Evolutionary conservation across 2,888 invertebrate genomes (phyloP), one percentile per base, ranked within the genome.

Genomic region (Myopa testacea): DNA sequence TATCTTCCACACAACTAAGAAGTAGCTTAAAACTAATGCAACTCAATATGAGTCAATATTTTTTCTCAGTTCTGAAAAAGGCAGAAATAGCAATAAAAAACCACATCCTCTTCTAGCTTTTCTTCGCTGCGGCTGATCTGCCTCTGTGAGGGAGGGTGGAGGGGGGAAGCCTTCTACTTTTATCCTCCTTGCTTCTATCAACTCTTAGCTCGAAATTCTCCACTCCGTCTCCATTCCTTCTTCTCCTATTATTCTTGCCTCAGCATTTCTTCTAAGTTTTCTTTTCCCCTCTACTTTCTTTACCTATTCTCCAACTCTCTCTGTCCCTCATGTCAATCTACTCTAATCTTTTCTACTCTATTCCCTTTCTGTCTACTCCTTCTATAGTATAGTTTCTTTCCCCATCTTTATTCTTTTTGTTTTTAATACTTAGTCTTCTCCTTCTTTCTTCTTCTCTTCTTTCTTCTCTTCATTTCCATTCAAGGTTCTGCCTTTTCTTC

Each of bases 21-120:
- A 50, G 52, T 8, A n/a, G 16, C 52, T 52, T 71, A 55, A 76
- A 71, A 71, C 58, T 52, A 38, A 71, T 19, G 45, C 52, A 78
- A 82, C 82, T 82, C 82, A 82, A 81, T 81, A 80, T 81, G 81
- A 82, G 81, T 79, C 79, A 80, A 68, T 50, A 19, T 45, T 6
- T 8, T 45, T 45, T 45, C 45, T 45, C 45, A 52, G 12, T 67
- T 19, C 69, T 69, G 50, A n/a, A 7, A 40, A 45, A n/a, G n/a
- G n/a, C 67, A 67, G 67, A 40, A 40, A 40, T n/a, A 40, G 67
- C 67, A 67, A 40, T n/a, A 67, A 67, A 38, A 37, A 67, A 37
- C 40, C 16, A 5, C 40, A 19, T 6, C 19, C 3, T 5, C n/a
- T 67, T 37, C n/a, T n/a, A 16, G n/a, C 37, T 38, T 14, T n/a